phyloP scores from a whole-genome alignment of 2,797 vertebrate genomes.

The Telmatherina bonti region DNA sequence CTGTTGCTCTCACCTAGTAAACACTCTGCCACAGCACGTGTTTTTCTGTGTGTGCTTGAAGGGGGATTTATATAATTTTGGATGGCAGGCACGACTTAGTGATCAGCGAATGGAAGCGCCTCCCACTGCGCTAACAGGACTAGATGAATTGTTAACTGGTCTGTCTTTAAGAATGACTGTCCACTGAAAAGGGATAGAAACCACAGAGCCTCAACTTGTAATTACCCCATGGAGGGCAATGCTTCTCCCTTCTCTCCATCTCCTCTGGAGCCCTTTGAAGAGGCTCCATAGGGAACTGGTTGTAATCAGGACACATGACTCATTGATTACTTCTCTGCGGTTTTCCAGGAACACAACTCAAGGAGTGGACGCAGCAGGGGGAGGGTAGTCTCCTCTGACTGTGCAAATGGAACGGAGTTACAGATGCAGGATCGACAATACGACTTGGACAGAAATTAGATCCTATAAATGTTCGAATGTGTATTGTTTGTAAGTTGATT shows the following conservation, averaged over 20 bases:
- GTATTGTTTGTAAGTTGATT: conserved; percentile 50
- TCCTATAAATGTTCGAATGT: conserved; percentile 52
- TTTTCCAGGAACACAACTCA: conserved; percentile 73
- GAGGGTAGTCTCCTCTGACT: conserved; percentile 43
- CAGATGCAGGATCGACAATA: conserved; percentile 39
- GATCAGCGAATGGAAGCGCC: conserved; percentile 55
- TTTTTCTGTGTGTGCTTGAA: conserved; percentile 37
- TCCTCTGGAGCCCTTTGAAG: conserved; percentile 76
- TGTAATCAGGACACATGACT: conserved; percentile 80
- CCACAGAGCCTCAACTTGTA: conserved; percentile 71
- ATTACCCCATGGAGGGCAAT: conserved; percentile 80
- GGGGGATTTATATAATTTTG: conserved; percentile 58
- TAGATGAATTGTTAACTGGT: conserved; percentile 76
- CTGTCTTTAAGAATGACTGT: conserved; percentile 76
- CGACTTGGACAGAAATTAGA: conserved; percentile 45
- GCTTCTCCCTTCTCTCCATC: conserved; percentile 63
- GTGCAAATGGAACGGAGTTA: conserved; percentile 37
- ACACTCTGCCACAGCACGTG: conserved; percentile 10
- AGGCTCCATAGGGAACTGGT: conserved; percentile 74
- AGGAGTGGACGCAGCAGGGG: conserved; percentile 62
- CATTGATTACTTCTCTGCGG: conserved; percentile 74
- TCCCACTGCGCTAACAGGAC: conserved; percentile 72
- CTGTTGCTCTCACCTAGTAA: conserved; percentile 33
- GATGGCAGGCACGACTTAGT: conserved; percentile 55
- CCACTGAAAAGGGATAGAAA: conserved; percentile 63